Base-by-base conservation (phyloP, 2,888 invertebrate species). In the Thereva unica region DNA sequence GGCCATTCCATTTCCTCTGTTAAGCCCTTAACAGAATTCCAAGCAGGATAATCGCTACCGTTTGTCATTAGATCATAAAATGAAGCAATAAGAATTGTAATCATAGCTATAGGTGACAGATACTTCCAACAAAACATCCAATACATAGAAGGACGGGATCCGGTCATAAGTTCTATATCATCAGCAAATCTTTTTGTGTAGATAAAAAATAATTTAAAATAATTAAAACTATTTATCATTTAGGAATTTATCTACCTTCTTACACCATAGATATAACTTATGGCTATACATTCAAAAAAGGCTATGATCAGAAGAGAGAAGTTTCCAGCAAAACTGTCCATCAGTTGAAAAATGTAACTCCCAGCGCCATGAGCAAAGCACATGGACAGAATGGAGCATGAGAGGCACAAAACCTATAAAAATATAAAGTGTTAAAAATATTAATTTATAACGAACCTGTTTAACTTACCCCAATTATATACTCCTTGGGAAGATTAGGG, bases 81-180 rank as follows among this genome's bases (percentile, higher is more conserved):
- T 49, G 93, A 94, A 0, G 95, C 92, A 38, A 89, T 82, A 38
- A 95, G 82, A 75, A 95, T 95, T 54, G 90, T 88, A 42, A 93
- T 80, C 95, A 95, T 95, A 0, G 94, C 93, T 67, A 90, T 76
- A 0, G 96, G 96, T 2, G 95, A 93, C 8, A 96, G 82, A 77
- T 95, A 96, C 79, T 95, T 93, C 96, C 96, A 97, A 80, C 95
- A 96, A 72, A 95, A 87, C 76, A 93, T 83, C 95, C 95, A 96
- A 79, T 95, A 97, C 41, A 92, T 83, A 0, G 91, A 90, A 0
- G 95, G 95, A 35, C 93, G 85, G 54, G 87, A 88, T 3, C 96
- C 95, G 0, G 95, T 95, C 96, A 97, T 97, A 80, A 93, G 84
- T 80, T 96, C 93, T 70, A 96, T 94, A 79, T 96, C 96, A 76